Percentiles rank a stretch among this genome's conserved stretches.
Evolutionary conservation across 2,888 invertebrate species (phyloP).

Genomic region (Orthonychiurus folsomi): DNA sequence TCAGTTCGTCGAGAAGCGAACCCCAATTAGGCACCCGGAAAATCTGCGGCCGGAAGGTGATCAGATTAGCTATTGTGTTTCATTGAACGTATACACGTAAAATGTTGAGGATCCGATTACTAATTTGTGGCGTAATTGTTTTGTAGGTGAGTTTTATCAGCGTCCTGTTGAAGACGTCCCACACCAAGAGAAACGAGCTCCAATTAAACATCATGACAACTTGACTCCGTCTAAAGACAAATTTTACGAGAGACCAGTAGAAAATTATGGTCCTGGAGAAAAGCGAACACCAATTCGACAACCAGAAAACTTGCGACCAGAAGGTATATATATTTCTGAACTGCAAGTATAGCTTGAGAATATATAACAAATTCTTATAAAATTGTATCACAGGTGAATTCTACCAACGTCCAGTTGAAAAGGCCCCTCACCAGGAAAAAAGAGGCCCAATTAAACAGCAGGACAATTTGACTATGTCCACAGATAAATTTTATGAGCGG

Average conservation of each 20-base stretch:
- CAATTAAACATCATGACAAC: slow-evolving; percentile 50
- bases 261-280: slow-evolving; percentile 48
- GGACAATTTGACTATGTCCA: slow-evolving; percentile 42
- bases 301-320: slow-evolving; percentile 45
- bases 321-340: too few relatives aligned
- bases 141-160: slow-evolving; percentile 38
- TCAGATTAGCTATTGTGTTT: not conserved
- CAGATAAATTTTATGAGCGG: slow-evolving; percentile 47
- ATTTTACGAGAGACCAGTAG: slow-evolving; percentile 47
- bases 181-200: slow-evolving; percentile 41
- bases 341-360: too few relatives aligned
- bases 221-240: slow-evolving; percentile 44
- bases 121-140: too few relatives aligned
- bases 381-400: too few relatives aligned
- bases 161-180: slow-evolving; percentile 40
- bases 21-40: slow-evolving; percentile 45
- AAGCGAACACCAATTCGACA: slow-evolving; percentile 44
- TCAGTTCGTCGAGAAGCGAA: slow-evolving; percentile 49
- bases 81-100: too few relatives aligned
- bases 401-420: slow-evolving; percentile 45
- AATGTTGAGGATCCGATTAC: too few relatives aligned
- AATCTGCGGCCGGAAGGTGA: slow-evolving; percentile 23
- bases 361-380: too few relatives aligned
- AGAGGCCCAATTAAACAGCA: slow-evolving; percentile 44
- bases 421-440: slow-evolving; percentile 44